Conservation (phyloP, 2,113 vertebrate species). For the Strix uralensis region DNA sequence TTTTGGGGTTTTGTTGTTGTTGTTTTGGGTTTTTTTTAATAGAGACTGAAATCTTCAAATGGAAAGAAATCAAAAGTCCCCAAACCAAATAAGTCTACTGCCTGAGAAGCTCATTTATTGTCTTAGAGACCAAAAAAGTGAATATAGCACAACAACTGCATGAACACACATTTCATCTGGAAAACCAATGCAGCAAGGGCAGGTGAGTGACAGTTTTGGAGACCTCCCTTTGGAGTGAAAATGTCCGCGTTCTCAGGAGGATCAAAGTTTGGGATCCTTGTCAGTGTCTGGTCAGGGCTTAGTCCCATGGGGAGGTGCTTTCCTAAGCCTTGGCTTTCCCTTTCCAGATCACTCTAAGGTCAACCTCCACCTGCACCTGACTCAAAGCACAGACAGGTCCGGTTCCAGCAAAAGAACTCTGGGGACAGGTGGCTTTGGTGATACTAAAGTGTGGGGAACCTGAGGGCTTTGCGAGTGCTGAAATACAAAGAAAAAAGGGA, state of each 20-base stretch:
- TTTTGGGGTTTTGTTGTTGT: background rate
- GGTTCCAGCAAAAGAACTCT: background rate
- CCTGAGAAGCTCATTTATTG: background rate
- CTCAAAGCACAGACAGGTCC: background rate
- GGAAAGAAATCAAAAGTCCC: background rate
- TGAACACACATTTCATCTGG: background rate
- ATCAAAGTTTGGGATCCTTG: background rate
- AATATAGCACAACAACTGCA: background rate
- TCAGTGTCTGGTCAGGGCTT: background rate
- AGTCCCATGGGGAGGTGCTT: background rate
- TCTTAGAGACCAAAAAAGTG: background rate
- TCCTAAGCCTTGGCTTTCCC: background rate
- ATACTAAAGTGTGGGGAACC: background rate
- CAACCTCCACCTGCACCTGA: background rate
- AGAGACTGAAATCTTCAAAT: background rate
- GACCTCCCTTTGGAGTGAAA: background rate
- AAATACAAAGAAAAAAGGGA: background rate
- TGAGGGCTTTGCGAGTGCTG: background rate
- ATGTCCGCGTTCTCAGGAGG: background rate
- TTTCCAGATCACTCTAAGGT: background rate
- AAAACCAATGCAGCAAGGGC: background rate
- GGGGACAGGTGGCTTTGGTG: background rate
- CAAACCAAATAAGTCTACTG: background rate
- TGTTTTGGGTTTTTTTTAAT: background rate
- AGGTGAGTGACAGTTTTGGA: background rate